Evolutionary conservation across 1,140 invertebrate species (phyloP).

Genomic region (Amyelois transitella): DNA sequence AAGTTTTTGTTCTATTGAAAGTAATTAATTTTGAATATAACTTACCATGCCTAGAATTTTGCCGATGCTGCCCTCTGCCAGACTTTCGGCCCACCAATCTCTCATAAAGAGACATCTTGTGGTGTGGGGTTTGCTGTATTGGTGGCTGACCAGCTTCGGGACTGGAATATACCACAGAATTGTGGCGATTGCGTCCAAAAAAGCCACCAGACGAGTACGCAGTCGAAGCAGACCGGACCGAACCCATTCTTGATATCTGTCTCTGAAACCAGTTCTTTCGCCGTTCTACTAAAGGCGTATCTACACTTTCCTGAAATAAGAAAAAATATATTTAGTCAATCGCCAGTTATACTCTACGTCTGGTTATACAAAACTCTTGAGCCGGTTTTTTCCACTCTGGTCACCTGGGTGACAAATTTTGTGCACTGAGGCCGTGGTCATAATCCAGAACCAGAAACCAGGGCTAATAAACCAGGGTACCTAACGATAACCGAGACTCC

Average conservation of each 20-base stretch:
- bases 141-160: slow-evolving; percentile 80
- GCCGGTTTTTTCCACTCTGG: too few species aligned
- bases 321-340: too few species aligned
- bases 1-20: too few species aligned
- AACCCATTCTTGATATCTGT: slow-evolving; percentile 87
- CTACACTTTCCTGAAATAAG: slow-evolving; percentile 85
- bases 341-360: too few species aligned
- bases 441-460: too few species aligned
- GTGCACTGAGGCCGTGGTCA: too few species aligned
- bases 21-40: not conserved
- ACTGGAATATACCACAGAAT: slow-evolving; percentile 84
- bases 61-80: slow-evolving; percentile 77
- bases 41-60: slow-evolving; percentile 79
- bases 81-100: slow-evolving; percentile 87
- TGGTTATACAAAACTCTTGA: too few species aligned
- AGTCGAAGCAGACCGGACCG: slow-evolving; percentile 86
- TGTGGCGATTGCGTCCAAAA: slow-evolving; percentile 82
- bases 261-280: slow-evolving; percentile 91
- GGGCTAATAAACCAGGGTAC: too few species aligned
- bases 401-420: too few species aligned
- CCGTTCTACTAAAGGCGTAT: slow-evolving; percentile 87
- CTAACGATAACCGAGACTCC: too few species aligned
- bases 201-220: slow-evolving; percentile 87
- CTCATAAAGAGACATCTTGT: slow-evolving; percentile 88
- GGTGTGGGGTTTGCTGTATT: slow-evolving; percentile 64